phyloP scores from a whole-genome alignment of 2,888 invertebrate genomes.

The Ennomos erosarius region DNA sequence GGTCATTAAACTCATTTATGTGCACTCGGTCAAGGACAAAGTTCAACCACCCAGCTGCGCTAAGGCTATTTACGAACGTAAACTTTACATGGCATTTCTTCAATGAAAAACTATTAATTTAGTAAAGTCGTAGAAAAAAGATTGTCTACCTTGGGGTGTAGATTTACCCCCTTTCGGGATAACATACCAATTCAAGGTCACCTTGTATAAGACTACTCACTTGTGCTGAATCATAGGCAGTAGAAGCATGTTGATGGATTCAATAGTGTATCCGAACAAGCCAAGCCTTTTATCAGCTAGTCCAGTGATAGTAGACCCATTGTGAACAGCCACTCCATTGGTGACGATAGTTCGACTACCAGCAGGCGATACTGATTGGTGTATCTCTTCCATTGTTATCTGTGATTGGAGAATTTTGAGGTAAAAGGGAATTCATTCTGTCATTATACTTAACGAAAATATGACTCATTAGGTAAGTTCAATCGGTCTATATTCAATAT shows the following conservation, averaged over 20 bases:
- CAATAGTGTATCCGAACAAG: slow-evolving; percentile 97
- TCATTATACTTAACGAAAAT: neutral
- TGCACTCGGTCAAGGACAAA: too few species aligned
- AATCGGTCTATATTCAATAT: too few species aligned
- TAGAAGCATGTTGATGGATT: slow-evolving; percentile 96
- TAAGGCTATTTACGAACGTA: too few species aligned
- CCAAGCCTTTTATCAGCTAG: slow-evolving; percentile 93
- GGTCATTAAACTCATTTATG: too few species aligned
- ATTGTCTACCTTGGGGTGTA: too few species aligned
- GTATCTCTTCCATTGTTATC: slow-evolving; percentile 94
- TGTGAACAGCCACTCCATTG: slow-evolving; percentile 51
- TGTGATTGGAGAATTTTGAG: slow-evolving; percentile 55
- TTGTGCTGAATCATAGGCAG: slow-evolving; percentile 98
- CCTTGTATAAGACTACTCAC: slow-evolving; percentile 84
- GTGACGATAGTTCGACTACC: slow-evolving; percentile 57
- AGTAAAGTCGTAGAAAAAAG: too few species aligned
- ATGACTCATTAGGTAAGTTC: neutral
- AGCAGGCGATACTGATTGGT: slow-evolving; percentile 69
- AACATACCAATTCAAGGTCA: too few species aligned
- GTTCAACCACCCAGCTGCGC: too few species aligned
- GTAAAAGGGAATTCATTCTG: too few species aligned
- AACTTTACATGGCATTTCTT: too few species aligned
- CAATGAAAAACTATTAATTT: too few species aligned
- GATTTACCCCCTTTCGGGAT: too few species aligned
- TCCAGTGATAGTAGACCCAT: slow-evolving; percentile 77